Percentiles rank a stretch among this genome's conserved stretches.
Conservation (phyloP, 2,888 invertebrate genomes). For the Cactoblastis cactorum region DNA sequence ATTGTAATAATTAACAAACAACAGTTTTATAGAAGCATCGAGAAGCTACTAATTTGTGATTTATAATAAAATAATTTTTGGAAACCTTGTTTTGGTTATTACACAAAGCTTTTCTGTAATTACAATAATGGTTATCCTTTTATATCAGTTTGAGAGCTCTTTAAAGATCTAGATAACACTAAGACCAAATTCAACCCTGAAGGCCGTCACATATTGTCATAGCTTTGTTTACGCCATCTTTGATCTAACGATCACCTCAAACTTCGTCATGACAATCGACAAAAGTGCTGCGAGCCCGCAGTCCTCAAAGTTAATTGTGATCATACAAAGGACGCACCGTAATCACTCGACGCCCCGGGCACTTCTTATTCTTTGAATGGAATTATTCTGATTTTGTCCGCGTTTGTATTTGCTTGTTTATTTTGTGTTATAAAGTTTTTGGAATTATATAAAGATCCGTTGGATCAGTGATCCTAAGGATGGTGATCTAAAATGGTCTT, state of each 20-base stretch:
- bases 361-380: conserved; percentile 7
- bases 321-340: conserved; percentile 2
- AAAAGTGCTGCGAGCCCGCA: background rate
- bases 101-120: no score
- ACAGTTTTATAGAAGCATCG: no score
- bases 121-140: no score
- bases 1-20: no score
- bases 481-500: no score
- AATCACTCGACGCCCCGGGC: conserved; percentile 4
- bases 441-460: no score
- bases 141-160: no score
- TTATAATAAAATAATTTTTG: background rate
- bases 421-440: no score
- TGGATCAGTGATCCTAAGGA: no score
- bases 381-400: conserved; percentile 6
- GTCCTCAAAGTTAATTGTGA: conserved; percentile 22
- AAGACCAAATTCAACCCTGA: no score
- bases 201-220: background rate
- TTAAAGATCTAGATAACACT: no score
- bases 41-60: no score
- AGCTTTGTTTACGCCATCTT: conserved; percentile 17
- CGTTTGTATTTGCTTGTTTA: background rate
- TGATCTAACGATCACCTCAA: conserved; percentile 16
- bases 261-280: conserved; percentile 19
- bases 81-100: background rate